Evolutionary conservation across 2,797 vertebrate genomes (phyloP), one percentile per base, ranked within the genome.

Genomic region (Adelosebastes latens): DNA sequence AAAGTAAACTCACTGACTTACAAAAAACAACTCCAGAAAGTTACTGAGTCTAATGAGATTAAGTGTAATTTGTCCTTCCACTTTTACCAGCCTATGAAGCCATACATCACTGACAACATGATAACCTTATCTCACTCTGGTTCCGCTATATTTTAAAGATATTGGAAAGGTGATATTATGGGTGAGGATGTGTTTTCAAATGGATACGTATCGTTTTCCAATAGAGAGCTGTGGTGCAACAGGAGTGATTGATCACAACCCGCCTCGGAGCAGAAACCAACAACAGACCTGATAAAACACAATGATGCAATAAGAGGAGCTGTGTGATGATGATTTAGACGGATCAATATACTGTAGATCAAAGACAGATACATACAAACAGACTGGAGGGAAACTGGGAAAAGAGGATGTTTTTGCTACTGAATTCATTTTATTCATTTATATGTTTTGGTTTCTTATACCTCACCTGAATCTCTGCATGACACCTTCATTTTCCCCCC

Each of bases 171-270:
- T 34, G 75, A 74, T 68, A 58, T 74, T 42, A 79, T 56, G 42
- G 80, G 16, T 29, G 29, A 65, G 68, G 75, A 74, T 61, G 79
- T 77, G 63, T 59, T 62, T 53, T 49, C 65, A 69, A 69, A 78
- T 62, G 74, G 70, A 24, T 82, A 39, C 6, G 8, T 46, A 69
- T 82, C 6, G 55, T 80, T 84, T 86, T 80, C 72, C 79, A 68
- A 77, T 84, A 84, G 11, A 13, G 18, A 22, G 59, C 22, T 1
- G 0, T 0, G 0, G 25, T 24, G 31, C 36, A 82, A 22, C 49
- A 55, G 39, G 55, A 61, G 25, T 68, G 77, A 84, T 80, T 53
- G 84, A 84, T 86, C 56, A n/a, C 72, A 2, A 18, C 4, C 25
- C 18, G 42, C 27, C 27, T 36, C 0, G 0, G 18, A 2, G 46